A percentile compares a stretch with the other conserved stretches of the same genome.
phyloP scores from a whole-genome alignment of 2,797 vertebrate species.

The Leucoraja ocellata region DNA sequence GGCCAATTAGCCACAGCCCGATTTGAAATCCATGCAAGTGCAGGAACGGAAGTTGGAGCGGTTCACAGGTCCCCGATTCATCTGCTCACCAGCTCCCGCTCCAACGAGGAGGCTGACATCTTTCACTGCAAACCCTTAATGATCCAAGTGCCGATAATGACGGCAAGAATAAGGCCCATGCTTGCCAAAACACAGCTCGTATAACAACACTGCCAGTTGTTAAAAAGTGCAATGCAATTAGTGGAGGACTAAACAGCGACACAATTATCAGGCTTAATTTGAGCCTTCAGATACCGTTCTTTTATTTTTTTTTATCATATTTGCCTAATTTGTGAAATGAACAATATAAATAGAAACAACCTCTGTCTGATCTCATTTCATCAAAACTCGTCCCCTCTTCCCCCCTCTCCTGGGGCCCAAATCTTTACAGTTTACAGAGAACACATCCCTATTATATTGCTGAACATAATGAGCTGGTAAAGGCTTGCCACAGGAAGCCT shows the following conservation, averaged over 20 bases:
- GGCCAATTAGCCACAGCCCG: neutral
- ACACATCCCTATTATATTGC: neutral
- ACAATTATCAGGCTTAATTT: slow-evolving; percentile 26
- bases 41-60: neutral
- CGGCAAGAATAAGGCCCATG: neutral
- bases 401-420: neutral
- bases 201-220: slow-evolving; percentile 6
- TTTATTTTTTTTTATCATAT: neutral
- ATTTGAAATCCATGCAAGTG: neutral
- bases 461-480: neutral
- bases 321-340: slow-evolving; percentile 19
- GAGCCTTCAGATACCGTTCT: slow-evolving; percentile 6
- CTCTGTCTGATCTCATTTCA: neutral
- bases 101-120: neutral
- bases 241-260: neutral
- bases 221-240: slow-evolving; percentile 24
- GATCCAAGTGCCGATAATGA: slow-evolving; percentile 7
- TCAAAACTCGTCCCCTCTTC: neutral
- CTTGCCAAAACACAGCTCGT: slow-evolving; percentile 15
- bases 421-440: neutral
- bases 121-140: slow-evolving; percentile 26
- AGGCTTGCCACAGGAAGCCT: neutral
- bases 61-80: neutral
- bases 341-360: neutral
- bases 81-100: neutral